Percentiles rank a stretch among this genome's conserved stretches.
Conservation (phyloP, 1,140 invertebrate genomes). For the Copidosoma floridanum region DNA sequence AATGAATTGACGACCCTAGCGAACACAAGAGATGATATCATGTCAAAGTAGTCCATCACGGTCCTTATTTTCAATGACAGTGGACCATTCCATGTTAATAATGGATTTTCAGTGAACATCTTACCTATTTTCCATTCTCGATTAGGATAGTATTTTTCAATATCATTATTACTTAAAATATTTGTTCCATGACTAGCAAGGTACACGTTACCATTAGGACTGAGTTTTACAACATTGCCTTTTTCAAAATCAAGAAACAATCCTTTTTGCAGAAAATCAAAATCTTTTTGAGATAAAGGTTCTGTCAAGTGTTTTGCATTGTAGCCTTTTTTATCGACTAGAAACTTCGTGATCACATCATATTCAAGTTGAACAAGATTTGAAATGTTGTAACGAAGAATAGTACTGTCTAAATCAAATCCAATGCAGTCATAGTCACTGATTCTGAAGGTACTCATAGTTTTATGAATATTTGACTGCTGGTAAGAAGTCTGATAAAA, state of each 20-base stretch:
- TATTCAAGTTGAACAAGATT: slow-evolving; percentile 67
- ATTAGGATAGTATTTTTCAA: slow-evolving; percentile 62
- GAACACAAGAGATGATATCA: slow-evolving; percentile 66
- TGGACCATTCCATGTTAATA: slow-evolving; percentile 65
- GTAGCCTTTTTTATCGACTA: slow-evolving; percentile 67
- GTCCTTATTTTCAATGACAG: slow-evolving; percentile 63
- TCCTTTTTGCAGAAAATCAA: slow-evolving; percentile 73
- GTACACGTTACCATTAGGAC: slow-evolving; percentile 62
- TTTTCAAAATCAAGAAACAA: slow-evolving; percentile 71
- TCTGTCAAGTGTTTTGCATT: slow-evolving; percentile 54
- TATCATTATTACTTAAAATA: slow-evolving; percentile 60
- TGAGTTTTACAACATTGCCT: slow-evolving; percentile 72
- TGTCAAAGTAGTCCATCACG: slow-evolving; percentile 77
- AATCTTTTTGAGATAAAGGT: slow-evolving; percentile 57
- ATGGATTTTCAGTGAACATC: slow-evolving; percentile 58
- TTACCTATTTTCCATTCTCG: slow-evolving; percentile 62
- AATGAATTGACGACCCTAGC: slow-evolving; percentile 70
- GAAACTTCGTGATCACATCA: slow-evolving; percentile 61
- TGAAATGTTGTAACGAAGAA: slow-evolving; percentile 68
- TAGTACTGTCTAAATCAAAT: slow-evolving; percentile 78
- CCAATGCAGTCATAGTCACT: slow-evolving; percentile 75
- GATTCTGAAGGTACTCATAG: slow-evolving; percentile 56
- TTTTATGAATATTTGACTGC: slow-evolving; percentile 15
- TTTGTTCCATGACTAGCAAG: slow-evolving; percentile 71
- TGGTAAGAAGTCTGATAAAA: background rate